Evolutionary conservation across 64 coral and sea anemone species (phyloP).

Genomic region (Montipora foliosa): DNA sequence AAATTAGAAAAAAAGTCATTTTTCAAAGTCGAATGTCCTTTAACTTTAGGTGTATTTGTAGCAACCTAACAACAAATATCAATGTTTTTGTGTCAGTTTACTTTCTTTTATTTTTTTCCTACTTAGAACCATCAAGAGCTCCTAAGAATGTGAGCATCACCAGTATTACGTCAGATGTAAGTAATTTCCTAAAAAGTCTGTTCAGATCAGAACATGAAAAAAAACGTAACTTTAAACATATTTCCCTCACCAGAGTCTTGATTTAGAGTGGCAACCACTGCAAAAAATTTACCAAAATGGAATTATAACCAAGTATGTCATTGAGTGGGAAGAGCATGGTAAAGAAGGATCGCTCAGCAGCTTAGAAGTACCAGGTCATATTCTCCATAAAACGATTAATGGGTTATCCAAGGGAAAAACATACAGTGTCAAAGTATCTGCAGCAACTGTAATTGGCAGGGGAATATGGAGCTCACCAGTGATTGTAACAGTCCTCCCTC

Average conservation of each 20-base stretch:
- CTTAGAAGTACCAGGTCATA: constrained; percentile 34
- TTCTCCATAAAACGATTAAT: constrained; percentile 65
- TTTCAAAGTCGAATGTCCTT: too few relatives aligned
- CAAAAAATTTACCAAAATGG: constrained; percentile 62
- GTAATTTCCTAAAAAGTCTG: not conserved
- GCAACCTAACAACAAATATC: too few relatives aligned
- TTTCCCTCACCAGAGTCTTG: constrained; percentile 70
- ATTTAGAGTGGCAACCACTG: constrained; percentile 78
- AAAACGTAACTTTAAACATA: not conserved
- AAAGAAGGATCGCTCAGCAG: not conserved
- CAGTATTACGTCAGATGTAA: constrained; percentile 89
- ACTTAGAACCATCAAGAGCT: constrained; percentile 51
- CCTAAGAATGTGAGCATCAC: constrained; percentile 49
- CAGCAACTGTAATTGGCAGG: constrained; percentile 48
- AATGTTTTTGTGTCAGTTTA: not conserved
- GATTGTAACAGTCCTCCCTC: constrained; percentile 29
- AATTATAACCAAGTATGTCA: constrained; percentile 66
- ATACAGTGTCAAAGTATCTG: constrained; percentile 67
- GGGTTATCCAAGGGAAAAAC: constrained; percentile 61
- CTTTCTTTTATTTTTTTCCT: not conserved
- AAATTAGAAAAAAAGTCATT: too few relatives aligned
- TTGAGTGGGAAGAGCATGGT: constrained; percentile 11
- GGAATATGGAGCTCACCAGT: constrained; percentile 59
- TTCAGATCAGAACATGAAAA: not conserved
- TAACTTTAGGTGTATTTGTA: too few relatives aligned